Evolutionary conservation across 2,888 invertebrate species (phyloP).

Genomic region (Cataglyphis altisquamis): DNA sequence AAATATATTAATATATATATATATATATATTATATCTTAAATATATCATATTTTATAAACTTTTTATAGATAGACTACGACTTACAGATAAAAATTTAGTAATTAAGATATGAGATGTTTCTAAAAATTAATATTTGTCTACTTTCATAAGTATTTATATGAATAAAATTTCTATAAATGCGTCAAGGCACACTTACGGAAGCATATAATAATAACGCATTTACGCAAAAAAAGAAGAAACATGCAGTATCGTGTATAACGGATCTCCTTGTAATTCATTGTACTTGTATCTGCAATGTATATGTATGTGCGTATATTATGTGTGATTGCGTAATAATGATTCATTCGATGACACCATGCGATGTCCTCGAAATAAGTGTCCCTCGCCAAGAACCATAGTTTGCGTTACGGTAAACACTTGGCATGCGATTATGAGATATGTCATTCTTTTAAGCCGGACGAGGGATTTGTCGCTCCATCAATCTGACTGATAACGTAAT

Average conservation of each 20-base stretch:
- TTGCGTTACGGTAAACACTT: conserved; percentile 44
- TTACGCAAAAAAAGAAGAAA: background rate
- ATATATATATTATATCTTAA: background rate
- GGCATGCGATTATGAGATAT: background rate
- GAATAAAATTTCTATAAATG: background rate
- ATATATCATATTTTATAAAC: too few species aligned
- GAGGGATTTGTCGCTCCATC: conserved; percentile 40
- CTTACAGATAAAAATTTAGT: background rate
- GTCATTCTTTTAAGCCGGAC: conserved; percentile 30
- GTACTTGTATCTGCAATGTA: conserved; percentile 9
- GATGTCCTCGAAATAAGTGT: conserved; percentile 61
- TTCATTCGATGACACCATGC: conserved; percentile 68
- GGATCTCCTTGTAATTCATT: conserved; percentile 27
- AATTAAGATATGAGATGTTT: background rate
- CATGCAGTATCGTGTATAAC: background rate
- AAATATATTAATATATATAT: too few species aligned
- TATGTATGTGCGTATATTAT: background rate
- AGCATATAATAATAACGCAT: background rate
- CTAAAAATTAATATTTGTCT: background rate
- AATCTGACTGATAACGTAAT: conserved; percentile 12
- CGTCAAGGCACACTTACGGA: background rate
- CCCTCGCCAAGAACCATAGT: conserved; percentile 29
- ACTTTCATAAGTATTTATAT: conserved; percentile 6
- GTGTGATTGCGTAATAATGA: conserved; percentile 66
- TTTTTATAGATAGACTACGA: background rate